A percentile compares a stretch with the other conserved stretches of the same genome.
Evolutionary conservation across 2,113 vertebrate species (phyloP).

Genomic region (Hylia prasina): DNA sequence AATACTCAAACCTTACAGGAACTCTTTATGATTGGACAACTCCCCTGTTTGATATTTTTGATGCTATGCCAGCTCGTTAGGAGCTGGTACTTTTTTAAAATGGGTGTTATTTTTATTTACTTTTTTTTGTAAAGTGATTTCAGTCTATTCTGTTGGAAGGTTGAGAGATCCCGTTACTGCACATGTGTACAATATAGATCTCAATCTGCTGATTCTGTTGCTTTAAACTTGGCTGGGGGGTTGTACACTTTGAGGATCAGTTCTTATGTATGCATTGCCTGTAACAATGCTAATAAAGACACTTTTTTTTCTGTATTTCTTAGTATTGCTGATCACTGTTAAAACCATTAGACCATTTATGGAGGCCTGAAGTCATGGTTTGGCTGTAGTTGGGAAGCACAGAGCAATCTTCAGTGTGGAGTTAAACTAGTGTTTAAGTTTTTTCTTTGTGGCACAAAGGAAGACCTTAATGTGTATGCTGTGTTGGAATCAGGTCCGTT

Average conservation of each 20-base stretch:
- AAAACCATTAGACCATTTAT: not conserved
- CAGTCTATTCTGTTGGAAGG: conserved; percentile 67
- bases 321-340: not conserved
- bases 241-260: conserved; percentile 70
- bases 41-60: conserved; percentile 49
- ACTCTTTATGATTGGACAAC: conserved; percentile 44
- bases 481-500: not conserved
- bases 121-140: conserved; percentile 71
- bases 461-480: not conserved
- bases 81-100: conserved; percentile 71
- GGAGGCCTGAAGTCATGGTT: not conserved
- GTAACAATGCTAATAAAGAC: conserved; percentile 83
- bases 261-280: conserved; percentile 72
- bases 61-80: conserved; percentile 33
- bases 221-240: conserved; percentile 70
- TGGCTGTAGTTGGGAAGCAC: not conserved
- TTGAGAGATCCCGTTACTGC: conserved; percentile 67
- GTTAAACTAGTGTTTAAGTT: not conserved
- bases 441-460: not conserved
- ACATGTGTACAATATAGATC: conserved; percentile 67
- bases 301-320: conserved; percentile 71
- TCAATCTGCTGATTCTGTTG: conserved; percentile 63
- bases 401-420: not conserved
- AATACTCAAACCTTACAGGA: conserved; percentile 41
- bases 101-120: conserved; percentile 73